Evolutionary conservation across 2,888 invertebrate genomes (phyloP), one percentile per base, ranked within the genome.

Genomic region (Aleiodes alternator): DNA sequence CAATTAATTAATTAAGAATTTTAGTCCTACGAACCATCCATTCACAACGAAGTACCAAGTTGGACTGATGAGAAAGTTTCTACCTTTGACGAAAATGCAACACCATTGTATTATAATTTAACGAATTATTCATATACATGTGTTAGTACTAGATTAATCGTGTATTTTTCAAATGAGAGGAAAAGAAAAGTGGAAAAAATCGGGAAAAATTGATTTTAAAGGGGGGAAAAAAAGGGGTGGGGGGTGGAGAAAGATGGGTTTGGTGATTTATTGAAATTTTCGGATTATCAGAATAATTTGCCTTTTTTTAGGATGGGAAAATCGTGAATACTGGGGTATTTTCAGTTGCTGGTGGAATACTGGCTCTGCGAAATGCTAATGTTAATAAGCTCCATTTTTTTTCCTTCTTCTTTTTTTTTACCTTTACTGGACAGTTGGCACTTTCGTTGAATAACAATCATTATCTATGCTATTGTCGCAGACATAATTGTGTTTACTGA

Each of bases 11-110:
- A 14, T 11, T 11, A 12, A 16, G 23, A 50, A 69, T 69, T 38
- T 69, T 51, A 43, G 31, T 78, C 80, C 78, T 79, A 79, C 80
- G 79, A 81, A 78, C 83, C 84, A 82, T 82, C 87, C 85, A 85
- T 78, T 79, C 83, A 81, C 81, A 79, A 48, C 73, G 81, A 75
- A 82, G 79, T 78, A 82, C 77, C 70, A 73, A 73, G 78, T 77
- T 53, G 76, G 81, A 88, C 86, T 88, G 85, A 83, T 71, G 69
- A 72, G 69, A 72, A 76, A 56, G 16, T 66, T 78, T 79, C 73
- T 76, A 79, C 64, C 72, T 72, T 59, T 59, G 75, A 73, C 56
- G 68, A 73, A 75, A 77, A 79, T 43, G 31, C 55, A 55, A 57
- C 71, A 70, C 75, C 73, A 83, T 83, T 82, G 80, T 84, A 82